phyloP scores from a whole-genome alignment of 1,140 invertebrate genomes.

The Mylabris phalerata region DNA sequence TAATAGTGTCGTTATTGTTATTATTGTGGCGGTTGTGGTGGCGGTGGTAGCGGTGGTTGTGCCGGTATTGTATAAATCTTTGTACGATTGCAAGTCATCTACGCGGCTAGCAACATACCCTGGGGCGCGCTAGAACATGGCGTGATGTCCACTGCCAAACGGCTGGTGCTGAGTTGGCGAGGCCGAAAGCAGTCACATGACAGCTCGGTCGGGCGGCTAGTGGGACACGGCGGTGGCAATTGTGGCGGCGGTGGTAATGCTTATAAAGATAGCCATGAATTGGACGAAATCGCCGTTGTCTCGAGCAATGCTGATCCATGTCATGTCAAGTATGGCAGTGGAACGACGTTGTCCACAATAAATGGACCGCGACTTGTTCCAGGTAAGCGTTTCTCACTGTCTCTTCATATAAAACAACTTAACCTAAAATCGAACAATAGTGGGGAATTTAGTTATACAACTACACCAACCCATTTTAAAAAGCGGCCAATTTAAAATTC shows the following conservation, averaged over 20 bases:
- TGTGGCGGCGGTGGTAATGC: constrained; percentile 44
- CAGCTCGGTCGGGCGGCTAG: constrained; percentile 42
- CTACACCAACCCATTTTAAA: no score
- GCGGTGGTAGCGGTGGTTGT: neutral
- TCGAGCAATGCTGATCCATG: constrained; percentile 52
- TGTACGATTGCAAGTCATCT: neutral
- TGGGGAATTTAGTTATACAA: no score
- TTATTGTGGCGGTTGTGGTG: no score
- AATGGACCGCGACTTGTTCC: constrained; percentile 61
- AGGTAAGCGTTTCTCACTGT: constrained; percentile 40
- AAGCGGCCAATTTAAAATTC: no score
- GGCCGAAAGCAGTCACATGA: constrained; percentile 47
- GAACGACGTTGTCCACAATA: constrained; percentile 45
- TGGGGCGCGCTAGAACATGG: constrained; percentile 25
- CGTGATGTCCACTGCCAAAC: constrained; percentile 58
- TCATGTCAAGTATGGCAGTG: constrained; percentile 55
- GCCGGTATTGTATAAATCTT: no score
- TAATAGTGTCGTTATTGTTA: no score
- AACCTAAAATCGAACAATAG: no score
- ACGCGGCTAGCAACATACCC: constrained; percentile 14
- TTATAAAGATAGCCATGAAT: constrained; percentile 58
- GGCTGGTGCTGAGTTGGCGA: constrained; percentile 60
- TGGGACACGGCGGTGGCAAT: constrained; percentile 40
- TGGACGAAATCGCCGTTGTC: constrained; percentile 72
- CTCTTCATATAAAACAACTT: no score